Evolutionary conservation across 2,888 invertebrate species (phyloP), one percentile per base, ranked within the genome.

Genomic region (Chloroclystis v-ata): DNA sequence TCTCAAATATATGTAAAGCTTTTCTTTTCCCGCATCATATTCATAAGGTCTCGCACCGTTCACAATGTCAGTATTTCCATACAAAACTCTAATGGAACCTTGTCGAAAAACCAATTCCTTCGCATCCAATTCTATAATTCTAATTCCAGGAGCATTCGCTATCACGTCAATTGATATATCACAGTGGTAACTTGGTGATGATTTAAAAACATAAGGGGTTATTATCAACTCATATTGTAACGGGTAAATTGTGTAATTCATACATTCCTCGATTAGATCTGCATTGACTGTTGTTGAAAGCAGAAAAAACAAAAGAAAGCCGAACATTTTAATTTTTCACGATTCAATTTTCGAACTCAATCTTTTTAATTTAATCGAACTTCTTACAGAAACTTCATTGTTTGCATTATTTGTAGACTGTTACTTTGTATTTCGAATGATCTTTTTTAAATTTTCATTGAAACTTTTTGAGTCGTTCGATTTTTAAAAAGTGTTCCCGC

Each of bases 231-330:
- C 86, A 33, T 87, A 87, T 52, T 86, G 82, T 50, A 84, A 72
- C 47, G 87, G 87, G 53, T 87, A 87, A 37, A 87, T 77, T 40
- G 85, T 85, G 33, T 83, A 87, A 55, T 86, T 84, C 10, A 86
- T 63, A 58, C 87, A 87, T 57, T 86, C 85, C 61, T 86, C 86
- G 10, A 77, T 56, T 24, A 74, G 58, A 47, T 72, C 67, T 8
- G 68, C 77, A 24, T 69, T 69, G 11, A 67, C 62, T n/a, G 71
- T 60, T 5, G 65, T 64, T 45, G 69, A 59, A 9, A 78, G 54
- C 37, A 67, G 49, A 20, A 72, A 28, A 47, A 67, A 55, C 4
- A 69, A 66, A 63, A 67, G 39, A 38, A 52, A 56, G 52, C 56
- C 49, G 55, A 69, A 56, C 58, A 68, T 61, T 55, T 64, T 71